Percentiles rank a stretch among this genome's conserved stretches.
Evolutionary conservation across 64 coral and sea anemone species (phyloP).

Genomic region (Montipora sp.): DNA sequence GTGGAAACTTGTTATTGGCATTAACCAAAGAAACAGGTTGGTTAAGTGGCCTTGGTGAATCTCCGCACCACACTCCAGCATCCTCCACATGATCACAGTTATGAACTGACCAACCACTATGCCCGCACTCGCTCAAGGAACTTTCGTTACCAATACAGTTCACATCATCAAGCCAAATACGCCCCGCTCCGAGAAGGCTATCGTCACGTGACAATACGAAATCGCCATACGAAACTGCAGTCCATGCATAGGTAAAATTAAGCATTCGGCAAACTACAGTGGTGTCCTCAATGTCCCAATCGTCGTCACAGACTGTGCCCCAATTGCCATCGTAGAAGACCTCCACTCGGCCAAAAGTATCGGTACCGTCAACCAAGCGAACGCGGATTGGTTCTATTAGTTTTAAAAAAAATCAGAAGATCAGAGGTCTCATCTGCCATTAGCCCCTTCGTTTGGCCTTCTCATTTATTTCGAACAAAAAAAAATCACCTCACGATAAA

Average conservation of each 20-base stretch:
- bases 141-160: slow-evolving; percentile 13
- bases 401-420: neutral
- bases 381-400: slow-evolving; percentile 17
- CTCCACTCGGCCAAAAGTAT: neutral
- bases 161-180: slow-evolving; percentile 43
- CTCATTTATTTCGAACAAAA: too few relatives aligned
- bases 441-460: too few relatives aligned
- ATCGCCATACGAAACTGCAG: neutral
- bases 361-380: neutral
- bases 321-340: slow-evolving; percentile 22
- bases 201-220: neutral
- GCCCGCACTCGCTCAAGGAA: slow-evolving; percentile 17
- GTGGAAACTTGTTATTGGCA: neutral
- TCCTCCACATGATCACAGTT: slow-evolving; percentile 29
- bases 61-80: slow-evolving; percentile 18
- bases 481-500: too few relatives aligned
- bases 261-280: slow-evolving; percentile 49
- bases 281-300: slow-evolving; percentile 27
- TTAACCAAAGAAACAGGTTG: neutral
- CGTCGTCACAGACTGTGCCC: slow-evolving; percentile 43
- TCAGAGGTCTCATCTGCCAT: too few relatives aligned
- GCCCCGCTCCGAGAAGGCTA: neutral
- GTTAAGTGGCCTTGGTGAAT: neutral
- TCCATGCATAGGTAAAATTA: slow-evolving; percentile 12
- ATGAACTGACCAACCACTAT: slow-evolving; percentile 27